A percentile compares a stretch with the other conserved stretches of the same genome.
Evolutionary conservation across 2,888 invertebrate genomes (phyloP).

Genomic region (Nomada lathburiana): DNA sequence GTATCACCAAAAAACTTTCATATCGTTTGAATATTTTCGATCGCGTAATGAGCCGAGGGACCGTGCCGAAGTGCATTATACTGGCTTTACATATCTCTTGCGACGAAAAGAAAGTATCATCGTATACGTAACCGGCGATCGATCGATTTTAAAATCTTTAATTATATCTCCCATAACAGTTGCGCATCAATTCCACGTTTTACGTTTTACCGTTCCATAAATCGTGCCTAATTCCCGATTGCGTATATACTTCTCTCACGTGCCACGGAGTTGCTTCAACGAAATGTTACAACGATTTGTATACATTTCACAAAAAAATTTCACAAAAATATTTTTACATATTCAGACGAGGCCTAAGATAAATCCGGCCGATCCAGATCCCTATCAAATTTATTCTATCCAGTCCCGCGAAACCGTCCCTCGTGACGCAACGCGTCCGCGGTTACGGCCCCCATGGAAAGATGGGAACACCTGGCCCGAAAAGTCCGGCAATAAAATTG

Average conservation of each 20-base stretch:
- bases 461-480: neutral
- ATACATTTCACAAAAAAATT: too few relatives aligned
- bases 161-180: neutral
- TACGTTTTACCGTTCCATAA: neutral
- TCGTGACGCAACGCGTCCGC: conserved; percentile 1
- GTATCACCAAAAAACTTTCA: conserved; percentile 53
- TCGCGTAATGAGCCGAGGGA: conserved; percentile 50
- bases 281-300: neutral
- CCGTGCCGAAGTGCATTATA: conserved; percentile 3
- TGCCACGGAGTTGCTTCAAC: neutral
- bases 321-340: too few relatives aligned
- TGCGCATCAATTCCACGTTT: neutral
- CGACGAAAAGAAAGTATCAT: conserved; percentile 34
- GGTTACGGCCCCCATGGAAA: neutral
- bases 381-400: neutral
- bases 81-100: neutral
- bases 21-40: conserved; percentile 18
- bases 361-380: neutral
- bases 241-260: neutral
- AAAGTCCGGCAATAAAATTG: conserved; percentile 3
- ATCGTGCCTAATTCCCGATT: neutral
- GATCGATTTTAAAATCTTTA: conserved; percentile 15
- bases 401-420: neutral
- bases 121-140: conserved; percentile 33
- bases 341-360: neutral